Percentiles rank a stretch among this genome's conserved stretches.
phyloP scores from a whole-genome alignment of 2,888 invertebrate species.

The Frankliniella intonsa region DNA sequence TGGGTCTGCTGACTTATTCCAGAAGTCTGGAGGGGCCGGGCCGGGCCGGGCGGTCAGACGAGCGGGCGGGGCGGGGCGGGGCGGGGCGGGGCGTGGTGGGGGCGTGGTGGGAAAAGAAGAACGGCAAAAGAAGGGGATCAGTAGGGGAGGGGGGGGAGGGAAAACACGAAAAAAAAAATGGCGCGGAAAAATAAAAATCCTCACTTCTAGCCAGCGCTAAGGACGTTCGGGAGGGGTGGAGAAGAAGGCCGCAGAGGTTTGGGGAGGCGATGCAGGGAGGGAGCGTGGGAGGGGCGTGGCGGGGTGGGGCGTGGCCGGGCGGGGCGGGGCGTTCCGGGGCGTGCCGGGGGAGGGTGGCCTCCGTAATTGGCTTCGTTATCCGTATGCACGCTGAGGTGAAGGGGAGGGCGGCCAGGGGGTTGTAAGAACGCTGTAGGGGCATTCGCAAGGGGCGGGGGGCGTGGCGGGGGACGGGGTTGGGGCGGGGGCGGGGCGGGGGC shows the following conservation, averaged over 20 bases:
- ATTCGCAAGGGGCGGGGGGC: not conserved
- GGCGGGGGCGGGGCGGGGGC: not conserved
- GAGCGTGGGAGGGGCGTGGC: not conserved
- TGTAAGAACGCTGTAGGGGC: not conserved
- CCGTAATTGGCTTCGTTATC: slow-evolving; percentile 20
- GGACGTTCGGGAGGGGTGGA: too few relatives aligned
- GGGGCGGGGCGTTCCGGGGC: not conserved
- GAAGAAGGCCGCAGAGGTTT: not conserved
- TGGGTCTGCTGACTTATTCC: too few relatives aligned
- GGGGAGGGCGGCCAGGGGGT: not conserved
- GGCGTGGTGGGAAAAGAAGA: not conserved
- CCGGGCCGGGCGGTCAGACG: not conserved
- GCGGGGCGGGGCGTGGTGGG: not conserved
- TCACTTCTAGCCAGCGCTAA: too few relatives aligned
- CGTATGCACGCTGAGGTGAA: not conserved
- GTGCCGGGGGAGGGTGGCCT: not conserved
- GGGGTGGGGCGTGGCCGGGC: not conserved
- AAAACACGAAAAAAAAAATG: not conserved
- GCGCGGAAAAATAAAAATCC: not conserved
- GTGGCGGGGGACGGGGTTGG: not conserved
- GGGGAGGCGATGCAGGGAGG: not conserved
- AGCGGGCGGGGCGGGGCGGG: not conserved
- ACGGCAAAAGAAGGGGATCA: not conserved
- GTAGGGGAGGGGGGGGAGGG: not conserved
- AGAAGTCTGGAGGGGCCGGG: not conserved